A percentile compares a stretch with the other conserved stretches of the same genome.
phyloP scores from a whole-genome alignment of 2,113 vertebrate genomes.

The Nibea albiflora region DNA sequence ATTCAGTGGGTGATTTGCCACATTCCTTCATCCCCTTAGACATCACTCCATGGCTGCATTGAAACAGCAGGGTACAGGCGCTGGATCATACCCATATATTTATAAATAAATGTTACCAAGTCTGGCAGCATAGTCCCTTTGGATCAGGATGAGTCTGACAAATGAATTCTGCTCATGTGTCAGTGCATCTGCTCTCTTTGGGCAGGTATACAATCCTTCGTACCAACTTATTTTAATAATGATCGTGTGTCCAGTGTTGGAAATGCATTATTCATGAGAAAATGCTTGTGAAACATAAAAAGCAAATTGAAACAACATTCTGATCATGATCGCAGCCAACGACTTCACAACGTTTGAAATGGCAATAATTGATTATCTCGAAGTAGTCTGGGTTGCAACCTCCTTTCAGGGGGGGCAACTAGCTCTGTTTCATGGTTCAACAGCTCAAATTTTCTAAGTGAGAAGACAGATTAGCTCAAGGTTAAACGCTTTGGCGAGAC shows the following conservation, averaged over 20 bases:
- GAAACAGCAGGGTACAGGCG: slow-evolving; percentile 38
- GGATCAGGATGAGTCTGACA: slow-evolving; percentile 19
- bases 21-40: slow-evolving; percentile 37
- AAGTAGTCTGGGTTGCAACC: slow-evolving; percentile 66
- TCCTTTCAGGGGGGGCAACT: slow-evolving; percentile 68
- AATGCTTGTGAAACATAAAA: not conserved
- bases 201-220: slow-evolving; percentile 2
- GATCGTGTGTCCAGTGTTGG: not conserved
- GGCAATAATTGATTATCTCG: slow-evolving; percentile 70
- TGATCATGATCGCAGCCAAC: slow-evolving; percentile 23
- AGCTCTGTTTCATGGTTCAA: slow-evolving; percentile 82
- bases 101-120: slow-evolving; percentile 19
- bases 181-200: slow-evolving; percentile 2
- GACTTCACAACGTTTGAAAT: slow-evolving; percentile 54
- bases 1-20: slow-evolving; percentile 40
- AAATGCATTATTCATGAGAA: not conserved
- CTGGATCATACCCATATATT: slow-evolving; percentile 17
- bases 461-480: slow-evolving; percentile 79
- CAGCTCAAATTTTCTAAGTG: slow-evolving; percentile 72
- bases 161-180: slow-evolving; percentile 18
- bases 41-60: slow-evolving; percentile 4
- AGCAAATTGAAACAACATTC: slow-evolving; percentile 14
- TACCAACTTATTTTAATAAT: not conserved
- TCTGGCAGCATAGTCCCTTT: slow-evolving; percentile 21
- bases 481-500: slow-evolving; percentile 78